A percentile compares a stretch with the other conserved stretches of the same genome.
phyloP scores from a whole-genome alignment of 2,888 invertebrate genomes.

The Petrophora chlorosata region DNA sequence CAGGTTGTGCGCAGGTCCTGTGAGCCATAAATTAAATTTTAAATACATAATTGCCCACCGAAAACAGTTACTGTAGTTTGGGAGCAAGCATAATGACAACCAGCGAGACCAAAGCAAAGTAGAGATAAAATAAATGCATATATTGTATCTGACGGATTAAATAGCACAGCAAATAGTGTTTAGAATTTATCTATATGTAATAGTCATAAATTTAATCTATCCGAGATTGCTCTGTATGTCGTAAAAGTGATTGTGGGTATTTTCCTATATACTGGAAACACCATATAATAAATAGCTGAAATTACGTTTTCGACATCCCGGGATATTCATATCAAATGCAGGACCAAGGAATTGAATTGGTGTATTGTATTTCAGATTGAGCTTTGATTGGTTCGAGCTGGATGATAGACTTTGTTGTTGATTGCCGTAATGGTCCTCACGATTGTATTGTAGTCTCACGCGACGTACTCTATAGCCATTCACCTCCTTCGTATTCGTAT shows the following conservation, averaged over 20 bases:
- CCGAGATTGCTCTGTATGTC: slow-evolving; percentile 4
- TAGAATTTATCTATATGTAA: no score
- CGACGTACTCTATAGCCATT: no score
- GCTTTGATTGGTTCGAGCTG: slow-evolving; percentile 11
- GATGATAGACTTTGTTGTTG: slow-evolving; percentile 5
- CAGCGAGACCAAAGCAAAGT: no score
- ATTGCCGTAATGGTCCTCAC: not conserved
- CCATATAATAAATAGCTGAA: not conserved
- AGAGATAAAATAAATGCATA: no score
- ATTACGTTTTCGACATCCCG: slow-evolving; percentile 23
- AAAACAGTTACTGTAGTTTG: no score
- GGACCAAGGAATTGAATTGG: slow-evolving; percentile 17
- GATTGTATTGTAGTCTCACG: no score
- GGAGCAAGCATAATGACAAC: no score
- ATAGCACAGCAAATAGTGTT: not conserved
- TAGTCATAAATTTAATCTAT: slow-evolving; percentile 17
- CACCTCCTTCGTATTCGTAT: no score
- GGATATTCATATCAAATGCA: slow-evolving; percentile 24
- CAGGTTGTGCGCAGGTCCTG: no score
- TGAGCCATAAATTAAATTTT: no score
- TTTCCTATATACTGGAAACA: slow-evolving; percentile 7
- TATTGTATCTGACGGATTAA: not conserved
- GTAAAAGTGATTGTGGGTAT: slow-evolving; percentile 21
- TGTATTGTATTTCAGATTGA: slow-evolving; percentile 25
- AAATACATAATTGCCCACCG: no score